Base-by-base conservation (phyloP, 2,797 vertebrate genomes). In the Notamacropus eugenii region DNA sequence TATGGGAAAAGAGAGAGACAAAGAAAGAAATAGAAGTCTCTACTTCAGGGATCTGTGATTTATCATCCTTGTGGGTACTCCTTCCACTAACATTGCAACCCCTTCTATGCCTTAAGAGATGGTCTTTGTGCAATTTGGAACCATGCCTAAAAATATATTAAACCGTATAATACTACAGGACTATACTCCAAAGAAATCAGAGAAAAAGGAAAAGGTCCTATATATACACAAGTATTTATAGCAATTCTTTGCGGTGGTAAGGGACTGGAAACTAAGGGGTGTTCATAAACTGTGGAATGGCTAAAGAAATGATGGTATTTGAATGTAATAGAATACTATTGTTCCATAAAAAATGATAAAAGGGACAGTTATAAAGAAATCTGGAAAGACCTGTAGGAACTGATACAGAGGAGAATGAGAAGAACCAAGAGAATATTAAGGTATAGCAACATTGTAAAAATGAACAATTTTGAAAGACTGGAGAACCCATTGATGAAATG, bases 21-120 rank as follows among this genome's bases (percentile, higher is more conserved):
- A 16, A 67, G 59, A 67, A 28, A 87, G 74, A 50, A 50, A 87
- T 87, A 87, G 22, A 46, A 50, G 40, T 95, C 82, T 94, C 50
- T 95, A 50, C 92, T 93, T 57, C 29, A 90, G 93, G 22, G 82
- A 40, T 82, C 67, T 93, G 22, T 93, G 74, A 55, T 52, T 58
- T 46, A 54, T 54, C 50, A 50, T 87, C 24, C 24, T 87, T 50
- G 74, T 87, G 24, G 13, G 22, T 11, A 87, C 24, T 87, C 74
- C 40, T 46, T 87, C 74, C 6, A 46, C 40, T 34, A 87, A 50
- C 74, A 50, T 28, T 50, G 9, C 31, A 50, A 87, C 22, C 50
- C 22, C 24, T 82, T 50, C 74, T 87, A 50, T 87, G 40, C 24
- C 24, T 87, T 50, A 87, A 87, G 40, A 87, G 74, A 50, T 46